Percentiles rank a stretch among this genome's conserved stretches.
phyloP scores from a whole-genome alignment of 2,797 vertebrate species.

The Galago senegalensis region DNA sequence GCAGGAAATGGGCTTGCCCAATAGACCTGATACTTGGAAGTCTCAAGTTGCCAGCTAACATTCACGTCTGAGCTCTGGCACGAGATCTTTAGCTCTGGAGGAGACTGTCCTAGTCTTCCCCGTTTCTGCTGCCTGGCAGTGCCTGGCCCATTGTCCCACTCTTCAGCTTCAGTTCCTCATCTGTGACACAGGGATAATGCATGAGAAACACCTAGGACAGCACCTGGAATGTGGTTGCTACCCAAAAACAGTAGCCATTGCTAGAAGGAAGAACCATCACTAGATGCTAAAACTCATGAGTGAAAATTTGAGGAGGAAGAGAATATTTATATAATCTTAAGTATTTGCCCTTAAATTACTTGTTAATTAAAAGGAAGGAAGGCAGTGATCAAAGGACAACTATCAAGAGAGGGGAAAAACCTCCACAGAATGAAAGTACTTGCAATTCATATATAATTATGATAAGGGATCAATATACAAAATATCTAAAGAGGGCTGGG shows the following conservation, averaged over 20 bases:
- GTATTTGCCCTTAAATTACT: background rate
- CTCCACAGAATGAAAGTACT: background rate
- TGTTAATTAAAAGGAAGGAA: background rate
- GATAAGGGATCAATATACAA: background rate
- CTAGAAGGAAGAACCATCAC: background rate
- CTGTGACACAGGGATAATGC: background rate
- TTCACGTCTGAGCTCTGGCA: background rate
- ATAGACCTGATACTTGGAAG: background rate
- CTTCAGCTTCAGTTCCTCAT: background rate
- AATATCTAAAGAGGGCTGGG: background rate
- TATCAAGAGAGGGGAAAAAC: background rate
- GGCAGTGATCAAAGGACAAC: background rate
- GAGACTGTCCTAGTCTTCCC: background rate
- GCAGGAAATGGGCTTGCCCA: slow-evolving; percentile 1
- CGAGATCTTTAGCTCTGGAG: background rate
- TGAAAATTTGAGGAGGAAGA: background rate
- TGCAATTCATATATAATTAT: background rate
- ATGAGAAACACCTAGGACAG: background rate
- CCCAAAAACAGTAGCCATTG: background rate
- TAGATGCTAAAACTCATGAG: background rate
- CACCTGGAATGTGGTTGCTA: background rate
- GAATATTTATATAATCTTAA: background rate
- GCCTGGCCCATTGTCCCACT: background rate
- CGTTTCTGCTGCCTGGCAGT: background rate
- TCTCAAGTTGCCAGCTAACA: background rate